Evolutionary conservation across 2,113 vertebrate genomes (phyloP).

Genomic region (Apteryx owenii): DNA sequence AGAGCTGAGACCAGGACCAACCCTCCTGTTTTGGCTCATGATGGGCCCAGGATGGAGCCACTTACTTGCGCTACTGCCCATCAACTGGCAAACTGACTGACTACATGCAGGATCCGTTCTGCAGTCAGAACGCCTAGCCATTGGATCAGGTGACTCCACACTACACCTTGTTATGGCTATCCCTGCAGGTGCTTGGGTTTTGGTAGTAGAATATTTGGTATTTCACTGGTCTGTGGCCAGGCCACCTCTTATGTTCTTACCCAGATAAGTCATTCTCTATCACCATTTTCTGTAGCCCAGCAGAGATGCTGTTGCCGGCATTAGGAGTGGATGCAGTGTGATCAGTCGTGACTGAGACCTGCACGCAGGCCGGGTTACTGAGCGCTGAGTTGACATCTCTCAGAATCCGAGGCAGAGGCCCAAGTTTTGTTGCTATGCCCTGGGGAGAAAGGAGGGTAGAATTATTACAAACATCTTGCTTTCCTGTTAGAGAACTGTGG

Average conservation of each 20-base stretch:
- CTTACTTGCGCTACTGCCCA: fast-evolving
- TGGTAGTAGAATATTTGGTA: fast-evolving
- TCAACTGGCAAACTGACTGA: too few species aligned
- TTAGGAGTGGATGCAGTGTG: slow-evolving; percentile 82
- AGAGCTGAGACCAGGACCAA: background rate
- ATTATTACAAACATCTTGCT: background rate
- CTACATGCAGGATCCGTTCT: background rate
- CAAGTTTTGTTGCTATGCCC: slow-evolving; percentile 89
- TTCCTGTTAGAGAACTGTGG: background rate
- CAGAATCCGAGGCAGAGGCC: slow-evolving; percentile 93
- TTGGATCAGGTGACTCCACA: background rate
- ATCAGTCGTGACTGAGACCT: slow-evolving; percentile 81
- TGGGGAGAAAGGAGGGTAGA: slow-evolving; percentile 56
- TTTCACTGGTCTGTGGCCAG: background rate
- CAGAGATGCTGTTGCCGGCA: slow-evolving; percentile 88
- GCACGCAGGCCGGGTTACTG: slow-evolving; percentile 87
- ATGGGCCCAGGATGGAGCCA: background rate
- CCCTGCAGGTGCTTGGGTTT: background rate
- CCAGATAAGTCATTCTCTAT: slow-evolving; percentile 95
- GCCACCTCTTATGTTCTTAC: slow-evolving; percentile 74
- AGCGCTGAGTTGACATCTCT: slow-evolving; percentile 91
- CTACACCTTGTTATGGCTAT: background rate
- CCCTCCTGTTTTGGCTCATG: background rate
- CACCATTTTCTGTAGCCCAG: slow-evolving; percentile 95
- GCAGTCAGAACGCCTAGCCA: background rate